A percentile compares a stretch with the other conserved stretches of the same genome.
phyloP scores from a whole-genome alignment of 2,113 vertebrate species.

The Neopipo cinnamomea region DNA sequence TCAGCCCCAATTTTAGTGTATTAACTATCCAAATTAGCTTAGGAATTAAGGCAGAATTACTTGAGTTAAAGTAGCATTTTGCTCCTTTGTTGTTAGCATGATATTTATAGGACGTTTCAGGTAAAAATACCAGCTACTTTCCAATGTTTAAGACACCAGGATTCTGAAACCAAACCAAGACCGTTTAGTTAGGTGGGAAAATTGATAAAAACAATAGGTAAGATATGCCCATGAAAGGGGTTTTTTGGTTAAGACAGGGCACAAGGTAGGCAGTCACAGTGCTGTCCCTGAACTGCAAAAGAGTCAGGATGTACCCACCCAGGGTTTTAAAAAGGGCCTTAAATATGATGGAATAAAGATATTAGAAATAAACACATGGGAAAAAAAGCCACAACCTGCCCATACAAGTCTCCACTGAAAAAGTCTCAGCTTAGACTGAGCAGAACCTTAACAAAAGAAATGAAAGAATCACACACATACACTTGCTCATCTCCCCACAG shows the following conservation, averaged over 20 bases:
- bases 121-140: not conserved
- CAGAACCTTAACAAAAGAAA: not conserved
- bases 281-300: not conserved
- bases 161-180: not conserved
- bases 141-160: not conserved
- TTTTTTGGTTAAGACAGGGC: not conserved
- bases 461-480: not conserved
- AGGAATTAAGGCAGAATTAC: not conserved
- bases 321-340: not conserved
- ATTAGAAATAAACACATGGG: not conserved
- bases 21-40: not conserved
- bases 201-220: not conserved
- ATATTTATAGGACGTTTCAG: not conserved
- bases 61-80: not conserved
- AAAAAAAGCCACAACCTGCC: not conserved
- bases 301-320: not conserved
- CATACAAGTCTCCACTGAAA: not conserved
- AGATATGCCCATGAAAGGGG: accelerated
- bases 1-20: not conserved
- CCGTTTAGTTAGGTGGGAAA: not conserved
- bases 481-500: not conserved
- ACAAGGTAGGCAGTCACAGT: not conserved
- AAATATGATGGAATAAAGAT: not conserved
- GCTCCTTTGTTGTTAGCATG: not conserved
- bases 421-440: not conserved